Conservation (phyloP, 2,888 invertebrate genomes). For the Mylabris sibirica region DNA sequence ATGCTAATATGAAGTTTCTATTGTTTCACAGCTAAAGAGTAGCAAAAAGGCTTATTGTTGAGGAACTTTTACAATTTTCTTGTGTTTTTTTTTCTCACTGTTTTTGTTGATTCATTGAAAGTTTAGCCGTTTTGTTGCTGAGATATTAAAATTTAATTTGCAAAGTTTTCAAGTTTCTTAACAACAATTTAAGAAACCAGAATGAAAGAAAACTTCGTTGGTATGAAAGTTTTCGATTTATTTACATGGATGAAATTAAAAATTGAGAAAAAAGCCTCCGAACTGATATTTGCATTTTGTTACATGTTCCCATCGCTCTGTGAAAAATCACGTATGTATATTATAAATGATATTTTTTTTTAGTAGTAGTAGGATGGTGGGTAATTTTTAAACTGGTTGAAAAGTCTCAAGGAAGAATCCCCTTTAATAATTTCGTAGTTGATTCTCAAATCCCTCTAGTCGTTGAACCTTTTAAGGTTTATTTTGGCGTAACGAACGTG, state of each 20-base stretch:
- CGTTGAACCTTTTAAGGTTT: conserved; percentile 8
- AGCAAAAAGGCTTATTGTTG: background rate
- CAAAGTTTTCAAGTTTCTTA: conserved; percentile 15
- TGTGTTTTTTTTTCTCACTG: conserved; percentile 19
- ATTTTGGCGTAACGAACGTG: conserved; percentile 11
- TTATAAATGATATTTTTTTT: background rate
- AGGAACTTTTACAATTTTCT: background rate
- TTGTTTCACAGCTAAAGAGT: conserved; percentile 47
- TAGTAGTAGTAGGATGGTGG: background rate
- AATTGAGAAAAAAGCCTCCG: background rate
- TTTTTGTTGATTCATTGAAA: conserved; percentile 26
- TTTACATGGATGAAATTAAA: background rate
- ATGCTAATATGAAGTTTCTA: conserved; percentile 53
- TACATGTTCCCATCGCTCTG: background rate
- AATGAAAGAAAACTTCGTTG: background rate
- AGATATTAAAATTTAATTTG: conserved; percentile 35
- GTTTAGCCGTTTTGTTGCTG: background rate
- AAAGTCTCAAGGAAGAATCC: background rate
- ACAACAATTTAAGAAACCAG: conserved; percentile 4
- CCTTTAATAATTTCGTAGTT: background rate
- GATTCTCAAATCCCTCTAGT: conserved; percentile 7
- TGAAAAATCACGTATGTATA: background rate
- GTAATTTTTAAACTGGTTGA: background rate
- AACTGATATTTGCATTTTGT: background rate
- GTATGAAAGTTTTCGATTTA: conserved; percentile 4